A percentile compares a stretch with the other conserved stretches of the same genome.
Evolutionary conservation across 2,888 invertebrate genomes (phyloP).

Genomic region (Hirtodrosophila cameraria): DNA sequence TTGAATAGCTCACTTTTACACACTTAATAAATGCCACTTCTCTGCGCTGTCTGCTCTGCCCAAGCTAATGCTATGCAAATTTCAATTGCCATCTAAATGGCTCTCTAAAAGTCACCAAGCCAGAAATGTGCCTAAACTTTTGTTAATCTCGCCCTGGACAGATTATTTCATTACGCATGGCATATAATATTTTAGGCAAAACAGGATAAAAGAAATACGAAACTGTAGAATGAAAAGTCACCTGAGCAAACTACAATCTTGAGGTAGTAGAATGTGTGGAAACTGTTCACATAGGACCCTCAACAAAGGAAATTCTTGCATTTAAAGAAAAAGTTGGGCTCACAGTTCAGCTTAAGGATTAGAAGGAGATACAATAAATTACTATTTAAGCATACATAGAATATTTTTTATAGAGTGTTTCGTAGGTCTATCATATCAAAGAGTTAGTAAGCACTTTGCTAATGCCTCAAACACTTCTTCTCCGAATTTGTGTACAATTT

Average conservation of each 20-base stretch:
- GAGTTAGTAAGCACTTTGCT: too few species aligned
- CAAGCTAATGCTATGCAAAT: slow-evolving; percentile 67
- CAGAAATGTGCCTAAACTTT: slow-evolving; percentile 41
- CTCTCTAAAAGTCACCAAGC: slow-evolving; percentile 20
- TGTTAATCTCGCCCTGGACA: slow-evolving; percentile 42
- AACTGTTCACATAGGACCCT: too few species aligned
- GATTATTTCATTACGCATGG: slow-evolving; percentile 62
- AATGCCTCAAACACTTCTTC: slow-evolving; percentile 12
- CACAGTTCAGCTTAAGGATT: too few species aligned
- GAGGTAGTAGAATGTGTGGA: too few species aligned
- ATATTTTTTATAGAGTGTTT: too few species aligned
- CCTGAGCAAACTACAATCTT: too few species aligned
- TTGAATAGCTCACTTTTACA: slow-evolving; percentile 70
- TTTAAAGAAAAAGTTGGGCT: too few species aligned
- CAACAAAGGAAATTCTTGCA: too few species aligned
- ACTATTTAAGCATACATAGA: too few species aligned
- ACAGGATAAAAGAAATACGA: not conserved
- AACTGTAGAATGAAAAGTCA: too few species aligned
- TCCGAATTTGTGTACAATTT: slow-evolving; percentile 36
- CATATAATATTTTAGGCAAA: slow-evolving; percentile 46
- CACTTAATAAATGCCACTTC: slow-evolving; percentile 66
- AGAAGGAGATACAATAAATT: too few species aligned
- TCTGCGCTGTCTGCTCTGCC: not conserved
- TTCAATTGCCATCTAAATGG: slow-evolving; percentile 56
- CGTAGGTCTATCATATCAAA: too few species aligned